Percentiles rank a stretch among this genome's conserved stretches.
phyloP scores from a whole-genome alignment of 2,888 invertebrate species.

The Scrobipalpa atriplicella region DNA sequence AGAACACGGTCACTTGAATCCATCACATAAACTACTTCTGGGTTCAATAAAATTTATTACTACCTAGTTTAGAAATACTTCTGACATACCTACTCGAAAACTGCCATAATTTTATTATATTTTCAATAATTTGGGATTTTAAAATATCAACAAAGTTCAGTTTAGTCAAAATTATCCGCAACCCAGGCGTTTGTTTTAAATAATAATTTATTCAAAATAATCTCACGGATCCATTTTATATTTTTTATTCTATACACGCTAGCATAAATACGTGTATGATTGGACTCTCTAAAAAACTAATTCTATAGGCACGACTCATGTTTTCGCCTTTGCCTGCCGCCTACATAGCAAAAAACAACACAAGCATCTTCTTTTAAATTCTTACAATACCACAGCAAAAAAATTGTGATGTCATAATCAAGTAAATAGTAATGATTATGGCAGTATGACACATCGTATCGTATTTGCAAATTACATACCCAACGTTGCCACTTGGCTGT shows the following conservation, averaged over 20 bases:
- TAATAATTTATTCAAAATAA: no score
- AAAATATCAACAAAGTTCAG: no score
- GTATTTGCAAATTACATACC: neutral
- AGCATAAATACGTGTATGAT: neutral
- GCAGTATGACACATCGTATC: slow-evolving; percentile 5
- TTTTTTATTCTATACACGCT: no score
- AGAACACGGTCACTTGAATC: slow-evolving; percentile 16
- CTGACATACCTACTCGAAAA: no score
- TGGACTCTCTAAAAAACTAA: neutral
- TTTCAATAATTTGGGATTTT: no score
- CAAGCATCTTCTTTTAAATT: slow-evolving; percentile 18
- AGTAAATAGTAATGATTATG: neutral
- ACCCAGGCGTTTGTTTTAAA: no score
- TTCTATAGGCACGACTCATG: neutral
- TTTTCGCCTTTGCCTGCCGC: slow-evolving; percentile 1
- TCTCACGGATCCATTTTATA: no score
- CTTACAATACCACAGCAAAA: neutral
- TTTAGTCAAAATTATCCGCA: no score
- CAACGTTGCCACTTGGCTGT: neutral
- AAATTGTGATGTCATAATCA: slow-evolving; percentile 13
- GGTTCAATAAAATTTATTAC: neutral
- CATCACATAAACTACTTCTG: neutral
- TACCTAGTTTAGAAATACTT: neutral
- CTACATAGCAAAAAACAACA: neutral
- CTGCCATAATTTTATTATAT: no score